Base-by-base conservation (phyloP, 1,140 invertebrate genomes). In the Acyrthosiphon pisum region DNA sequence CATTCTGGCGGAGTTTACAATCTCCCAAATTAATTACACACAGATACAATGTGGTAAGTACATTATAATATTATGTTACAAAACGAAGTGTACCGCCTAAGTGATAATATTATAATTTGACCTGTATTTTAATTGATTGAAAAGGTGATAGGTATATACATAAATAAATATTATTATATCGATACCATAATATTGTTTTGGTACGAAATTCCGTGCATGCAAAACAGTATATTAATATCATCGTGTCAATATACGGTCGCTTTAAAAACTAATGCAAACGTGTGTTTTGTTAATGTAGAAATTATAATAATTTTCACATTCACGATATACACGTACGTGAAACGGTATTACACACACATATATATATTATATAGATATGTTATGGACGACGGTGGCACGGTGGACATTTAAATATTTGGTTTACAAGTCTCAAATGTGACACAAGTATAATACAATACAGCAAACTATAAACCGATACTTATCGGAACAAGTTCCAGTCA, bases 221-320 rank as follows among this genome's bases (percentile, higher is more conserved):
- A 87, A 87, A 48, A n/a, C 84, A 87, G 20, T 48, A 41, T 18
- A 46, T 23, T 46, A 46, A 9, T 44, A 87, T 87, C 11, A 11
- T 48, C 44, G 14, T 87, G 18, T 46, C 26, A 41, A 84, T 41
- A 41, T 9, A 84, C 23, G 44, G 44, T 87, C 30, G 84, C 6
- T 46, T 44, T 87, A 87, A 87, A 30, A 87, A 87, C 84, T 9
- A 48, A 46, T 26, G 44, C 14, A 30, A 48, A 87, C 30, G 41
- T 20, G 26, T 41, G 44, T 87, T 48, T 87, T 87, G 84, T 87
- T 26, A 87, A 87, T 46, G 44, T 87, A 14, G 44, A 87, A 46
- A 87, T 87, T 87, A 87, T n/a, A n/a, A 87, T 87, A 87, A 87
- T 87, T 87, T 87, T 87, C 44, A n/a, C 84, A 87, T 87, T 87